A percentile compares a stretch with the other conserved stretches of the same genome.
These are phyloP conservation scores for Nephrotoma guestfalica DNA, from an alignment of 2,888 invertebrate genomes.

Conservation along the genomic window DNA sequence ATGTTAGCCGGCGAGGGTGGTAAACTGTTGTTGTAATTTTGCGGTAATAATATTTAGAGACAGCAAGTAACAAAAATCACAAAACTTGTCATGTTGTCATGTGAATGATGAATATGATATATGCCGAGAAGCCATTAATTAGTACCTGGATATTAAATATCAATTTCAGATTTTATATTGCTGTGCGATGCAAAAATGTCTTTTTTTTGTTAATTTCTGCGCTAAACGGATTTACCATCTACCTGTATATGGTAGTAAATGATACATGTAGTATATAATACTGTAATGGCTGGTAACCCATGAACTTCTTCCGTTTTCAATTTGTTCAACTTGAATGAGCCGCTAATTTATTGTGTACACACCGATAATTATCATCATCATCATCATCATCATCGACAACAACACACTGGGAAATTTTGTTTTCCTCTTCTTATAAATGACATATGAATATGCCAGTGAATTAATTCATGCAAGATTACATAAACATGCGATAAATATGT, in stretches of 20 bases:
- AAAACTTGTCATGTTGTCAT: neutral
- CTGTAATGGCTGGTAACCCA: neutral
- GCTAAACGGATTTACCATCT: conserved; percentile 2
- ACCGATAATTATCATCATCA: neutral
- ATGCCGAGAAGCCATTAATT: neutral
- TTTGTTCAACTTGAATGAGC: neutral
- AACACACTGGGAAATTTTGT: neutral
- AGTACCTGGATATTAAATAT: neutral
- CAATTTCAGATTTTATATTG: neutral
- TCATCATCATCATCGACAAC: neutral
- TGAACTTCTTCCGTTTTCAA: neutral
- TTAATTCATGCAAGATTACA: neutral
- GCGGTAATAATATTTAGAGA: neutral
- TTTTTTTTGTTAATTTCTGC: neutral
- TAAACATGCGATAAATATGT: neutral
- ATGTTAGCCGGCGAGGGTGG: neutral
- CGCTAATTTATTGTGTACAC: neutral
- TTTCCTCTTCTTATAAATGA: neutral
- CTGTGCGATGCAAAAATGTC: neutral
- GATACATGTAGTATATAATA: neutral
- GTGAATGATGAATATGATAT: neutral
- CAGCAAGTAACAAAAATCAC: neutral
- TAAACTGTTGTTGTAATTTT: neutral
- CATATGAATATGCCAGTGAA: too few species aligned
- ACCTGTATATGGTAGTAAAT: neutral